phyloP scores from a whole-genome alignment of 2,888 invertebrate species.

The Melinaea menophilus region DNA sequence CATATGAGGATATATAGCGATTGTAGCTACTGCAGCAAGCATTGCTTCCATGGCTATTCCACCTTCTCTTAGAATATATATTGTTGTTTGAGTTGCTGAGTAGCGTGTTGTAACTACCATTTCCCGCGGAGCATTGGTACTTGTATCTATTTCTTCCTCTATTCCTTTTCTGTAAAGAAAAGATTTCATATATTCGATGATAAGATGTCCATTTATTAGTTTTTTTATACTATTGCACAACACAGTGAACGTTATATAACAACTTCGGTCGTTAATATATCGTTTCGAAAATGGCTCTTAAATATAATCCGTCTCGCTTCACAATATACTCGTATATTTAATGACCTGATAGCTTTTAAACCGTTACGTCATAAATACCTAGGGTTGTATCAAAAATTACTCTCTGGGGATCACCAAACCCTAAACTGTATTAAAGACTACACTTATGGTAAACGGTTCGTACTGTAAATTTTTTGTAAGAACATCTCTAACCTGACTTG shows the following conservation, averaged over 20 bases:
- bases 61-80: constrained; percentile 58
- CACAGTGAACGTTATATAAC: constrained; percentile 26
- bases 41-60: constrained; percentile 70
- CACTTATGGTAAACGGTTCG: constrained; percentile 44
- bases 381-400: constrained; percentile 31
- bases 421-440: constrained; percentile 51
- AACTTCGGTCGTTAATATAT: constrained; percentile 61
- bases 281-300: constrained; percentile 43
- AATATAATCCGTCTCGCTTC: constrained; percentile 24
- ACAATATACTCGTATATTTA: constrained; percentile 24
- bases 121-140: constrained; percentile 50
- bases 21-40: constrained; percentile 65
- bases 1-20: constrained; percentile 68
- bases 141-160: constrained; percentile 40
- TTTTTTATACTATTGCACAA: too few species aligned
- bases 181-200: not conserved
- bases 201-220: too few species aligned
- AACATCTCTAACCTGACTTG: too few species aligned
- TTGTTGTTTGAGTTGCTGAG: constrained; percentile 62
- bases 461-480: too few species aligned
- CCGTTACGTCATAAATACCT: constrained; percentile 32
- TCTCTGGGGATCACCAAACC: constrained; percentile 27
- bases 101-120: constrained; percentile 72
- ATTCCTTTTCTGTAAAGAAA: not conserved
- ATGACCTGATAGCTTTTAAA: constrained; percentile 30